These are phyloP conservation scores for Zoroaster sp. DNA, from an alignment of 53 echinoderm and acorn worm species.

Conservation along the genomic window DNA sequence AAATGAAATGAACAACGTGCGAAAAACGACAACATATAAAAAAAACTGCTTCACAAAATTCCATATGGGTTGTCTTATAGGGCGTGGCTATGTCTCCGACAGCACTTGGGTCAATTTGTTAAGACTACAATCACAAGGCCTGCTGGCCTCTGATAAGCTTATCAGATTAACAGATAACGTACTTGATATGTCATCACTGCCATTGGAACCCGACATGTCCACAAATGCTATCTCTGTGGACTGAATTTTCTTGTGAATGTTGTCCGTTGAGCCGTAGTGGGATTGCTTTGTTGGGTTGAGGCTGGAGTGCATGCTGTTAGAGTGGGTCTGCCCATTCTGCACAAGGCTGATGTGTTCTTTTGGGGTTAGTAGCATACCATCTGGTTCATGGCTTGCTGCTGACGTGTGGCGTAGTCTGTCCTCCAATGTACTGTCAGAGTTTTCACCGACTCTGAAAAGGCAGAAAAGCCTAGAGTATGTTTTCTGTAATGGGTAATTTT, in stretches of 20 bases:
- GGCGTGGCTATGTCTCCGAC: neutral
- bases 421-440: conserved; percentile 43
- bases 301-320: neutral
- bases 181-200: neutral
- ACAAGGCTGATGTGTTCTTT: neutral
- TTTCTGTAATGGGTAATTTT: too few relatives aligned
- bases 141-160: too few relatives aligned
- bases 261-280: conserved; percentile 23
- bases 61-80: too few relatives aligned
- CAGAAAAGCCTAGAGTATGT: too few relatives aligned
- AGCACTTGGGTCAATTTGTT: too few relatives aligned
- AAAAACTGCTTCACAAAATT: too few relatives aligned
- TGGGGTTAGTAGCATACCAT: neutral
- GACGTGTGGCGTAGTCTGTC: conserved; percentile 50
- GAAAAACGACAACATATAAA: too few relatives aligned
- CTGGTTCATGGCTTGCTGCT: neutral
- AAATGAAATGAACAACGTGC: too few relatives aligned
- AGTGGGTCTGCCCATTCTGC: conserved; percentile 5
- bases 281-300: neutral
- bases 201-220: conserved; percentile 4
- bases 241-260: neutral
- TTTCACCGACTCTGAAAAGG: conserved; percentile 66
- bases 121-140: too few relatives aligned
- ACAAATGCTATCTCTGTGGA: neutral
- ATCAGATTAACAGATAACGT: neutral